A percentile compares a stretch with the other conserved stretches of the same genome.
Conservation (phyloP, 2,113 vertebrate species). For the Tretioscincus oriximinensis region DNA sequence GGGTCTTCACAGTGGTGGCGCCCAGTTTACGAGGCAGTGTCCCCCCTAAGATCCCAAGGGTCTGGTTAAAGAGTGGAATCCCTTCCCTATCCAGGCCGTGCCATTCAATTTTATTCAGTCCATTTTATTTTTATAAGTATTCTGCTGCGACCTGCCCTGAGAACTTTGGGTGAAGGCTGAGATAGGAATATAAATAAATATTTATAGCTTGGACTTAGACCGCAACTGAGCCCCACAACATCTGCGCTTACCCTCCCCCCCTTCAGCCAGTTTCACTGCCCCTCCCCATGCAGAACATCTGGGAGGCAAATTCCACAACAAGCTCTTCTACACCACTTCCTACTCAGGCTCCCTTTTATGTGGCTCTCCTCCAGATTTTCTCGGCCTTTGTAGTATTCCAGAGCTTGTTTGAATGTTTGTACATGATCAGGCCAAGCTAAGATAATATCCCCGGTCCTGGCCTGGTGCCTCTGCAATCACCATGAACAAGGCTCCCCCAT, state of each 20-base stretch:
- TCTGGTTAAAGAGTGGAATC: too few species aligned
- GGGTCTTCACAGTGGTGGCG: too few species aligned
- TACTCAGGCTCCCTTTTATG: slow-evolving; percentile 79
- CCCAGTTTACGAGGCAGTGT: too few species aligned
- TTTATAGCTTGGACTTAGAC: too few species aligned
- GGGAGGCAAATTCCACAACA: slow-evolving; percentile 76
- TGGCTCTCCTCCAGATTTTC: slow-evolving; percentile 77
- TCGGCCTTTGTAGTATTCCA: slow-evolving; percentile 69
- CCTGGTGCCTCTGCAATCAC: not conserved
- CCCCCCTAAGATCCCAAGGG: too few species aligned
- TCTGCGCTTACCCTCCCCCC: slow-evolving; percentile 16
- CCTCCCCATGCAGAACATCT: slow-evolving; percentile 78
- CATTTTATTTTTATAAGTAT: too few species aligned
- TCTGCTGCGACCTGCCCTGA: too few species aligned
- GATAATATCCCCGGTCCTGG: slow-evolving; percentile 21
- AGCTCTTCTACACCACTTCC: slow-evolving; percentile 75
- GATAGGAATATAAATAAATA: too few species aligned
- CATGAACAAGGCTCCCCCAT: not conserved
- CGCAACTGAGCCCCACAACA: not conserved
- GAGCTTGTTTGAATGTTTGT: slow-evolving; percentile 56
- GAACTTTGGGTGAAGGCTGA: too few species aligned
- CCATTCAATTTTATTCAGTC: too few species aligned
- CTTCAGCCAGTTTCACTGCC: slow-evolving; percentile 69
- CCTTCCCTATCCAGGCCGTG: too few species aligned
- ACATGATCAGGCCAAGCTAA: slow-evolving; percentile 60